Percentiles rank a stretch among this genome's conserved stretches.
phyloP scores from a whole-genome alignment of 2,113 vertebrate genomes.

The Aphelocoma coerulescens region DNA sequence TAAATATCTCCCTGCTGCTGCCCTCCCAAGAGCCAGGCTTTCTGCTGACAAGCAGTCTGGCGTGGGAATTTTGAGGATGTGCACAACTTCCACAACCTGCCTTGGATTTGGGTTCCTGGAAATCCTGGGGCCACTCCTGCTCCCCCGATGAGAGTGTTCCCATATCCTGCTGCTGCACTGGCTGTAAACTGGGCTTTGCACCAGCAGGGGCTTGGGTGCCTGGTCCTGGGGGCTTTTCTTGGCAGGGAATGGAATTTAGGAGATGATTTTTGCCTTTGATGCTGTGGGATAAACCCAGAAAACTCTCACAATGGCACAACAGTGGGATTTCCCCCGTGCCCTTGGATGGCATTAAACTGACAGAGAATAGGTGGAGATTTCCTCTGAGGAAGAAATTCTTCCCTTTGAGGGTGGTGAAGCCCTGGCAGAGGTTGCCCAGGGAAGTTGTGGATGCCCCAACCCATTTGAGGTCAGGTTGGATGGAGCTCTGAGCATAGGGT shows the following conservation, averaged over 20 bases:
- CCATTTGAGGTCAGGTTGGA: background rate
- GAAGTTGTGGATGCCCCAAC: background rate
- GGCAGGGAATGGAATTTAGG: background rate
- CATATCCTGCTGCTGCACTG: background rate
- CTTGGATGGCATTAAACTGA: background rate
- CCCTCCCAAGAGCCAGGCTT: background rate
- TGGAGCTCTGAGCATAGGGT: background rate
- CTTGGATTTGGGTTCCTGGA: background rate
- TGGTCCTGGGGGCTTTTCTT: background rate
- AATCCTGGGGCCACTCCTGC: background rate
- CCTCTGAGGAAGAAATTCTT: background rate
- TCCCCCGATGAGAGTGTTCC: fast-evolving
- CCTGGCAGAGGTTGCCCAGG: background rate
- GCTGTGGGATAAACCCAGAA: background rate
- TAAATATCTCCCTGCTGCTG: background rate
- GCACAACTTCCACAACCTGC: background rate
- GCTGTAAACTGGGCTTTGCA: background rate
- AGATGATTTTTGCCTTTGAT: background rate
- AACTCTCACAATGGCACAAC: fast-evolving
- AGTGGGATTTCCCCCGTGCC: background rate
- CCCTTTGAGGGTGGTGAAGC: background rate
- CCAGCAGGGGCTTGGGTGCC: background rate
- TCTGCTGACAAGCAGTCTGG: background rate
- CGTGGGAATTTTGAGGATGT: background rate
- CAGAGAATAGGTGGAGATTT: background rate